Evolutionary conservation across 2,113 vertebrate species (phyloP).

Genomic region (Nothocercus julius): DNA sequence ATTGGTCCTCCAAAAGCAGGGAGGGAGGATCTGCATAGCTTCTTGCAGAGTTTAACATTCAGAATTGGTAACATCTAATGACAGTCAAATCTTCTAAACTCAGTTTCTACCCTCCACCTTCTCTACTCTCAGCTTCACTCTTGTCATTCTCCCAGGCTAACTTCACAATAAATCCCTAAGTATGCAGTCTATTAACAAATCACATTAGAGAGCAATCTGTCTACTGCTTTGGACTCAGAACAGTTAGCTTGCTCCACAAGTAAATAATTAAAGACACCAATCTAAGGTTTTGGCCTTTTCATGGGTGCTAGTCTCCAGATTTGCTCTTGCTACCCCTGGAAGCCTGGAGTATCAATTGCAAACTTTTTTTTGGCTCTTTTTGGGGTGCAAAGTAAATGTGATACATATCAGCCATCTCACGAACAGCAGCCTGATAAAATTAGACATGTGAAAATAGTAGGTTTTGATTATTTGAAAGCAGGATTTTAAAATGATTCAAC

Average conservation of each 20-base stretch:
- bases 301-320: neutral
- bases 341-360: neutral
- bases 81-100: neutral
- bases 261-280: neutral
- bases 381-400: neutral
- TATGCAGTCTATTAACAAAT: neutral
- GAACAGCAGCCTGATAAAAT: neutral
- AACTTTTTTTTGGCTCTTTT: neutral
- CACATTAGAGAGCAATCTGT: neutral
- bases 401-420: neutral
- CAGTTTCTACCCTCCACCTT: neutral
- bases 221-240: neutral
- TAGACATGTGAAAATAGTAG: neutral
- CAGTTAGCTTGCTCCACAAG: neutral
- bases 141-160: neutral
- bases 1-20: neutral
- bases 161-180: neutral
- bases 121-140: neutral
- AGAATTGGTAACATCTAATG: neutral
- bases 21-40: neutral
- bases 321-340: accelerated
- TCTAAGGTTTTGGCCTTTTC: neutral
- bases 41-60: neutral
- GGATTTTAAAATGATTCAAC: neutral
- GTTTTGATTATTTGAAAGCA: neutral